Evolutionary conservation across 2,888 invertebrate species (phyloP).

Genomic region (Tuberolachnus salignus): DNA sequence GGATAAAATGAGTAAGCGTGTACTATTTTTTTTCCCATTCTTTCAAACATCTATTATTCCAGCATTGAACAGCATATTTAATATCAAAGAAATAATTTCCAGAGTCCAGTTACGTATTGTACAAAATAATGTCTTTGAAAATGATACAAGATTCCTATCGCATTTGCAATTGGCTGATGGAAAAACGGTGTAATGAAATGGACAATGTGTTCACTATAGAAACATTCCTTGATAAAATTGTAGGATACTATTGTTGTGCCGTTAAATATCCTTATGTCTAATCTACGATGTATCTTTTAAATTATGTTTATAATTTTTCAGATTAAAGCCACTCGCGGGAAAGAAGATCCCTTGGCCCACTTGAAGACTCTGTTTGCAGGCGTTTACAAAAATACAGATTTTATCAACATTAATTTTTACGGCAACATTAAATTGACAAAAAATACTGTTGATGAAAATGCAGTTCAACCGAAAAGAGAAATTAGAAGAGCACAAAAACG

Average conservation of each 20-base stretch:
- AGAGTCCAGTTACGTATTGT: slow-evolving; percentile 10
- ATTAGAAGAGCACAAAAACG: slow-evolving; percentile 28
- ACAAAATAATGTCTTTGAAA: slow-evolving; percentile 9
- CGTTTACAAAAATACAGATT: slow-evolving; percentile 1
- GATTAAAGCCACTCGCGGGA: slow-evolving; percentile 6
- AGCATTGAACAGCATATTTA: not conserved
- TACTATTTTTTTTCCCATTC: too few species aligned
- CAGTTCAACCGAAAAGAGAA: not conserved
- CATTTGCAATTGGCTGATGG: slow-evolving; percentile 25
- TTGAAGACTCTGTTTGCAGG: not conserved
- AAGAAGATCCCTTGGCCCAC: slow-evolving; percentile 21
- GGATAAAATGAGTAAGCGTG: slow-evolving; percentile 22
- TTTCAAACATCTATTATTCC: not conserved
- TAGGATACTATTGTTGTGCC: not conserved
- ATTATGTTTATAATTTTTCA: not conserved
- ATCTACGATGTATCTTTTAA: not conserved
- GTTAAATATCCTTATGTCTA: not conserved
- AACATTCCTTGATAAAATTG: slow-evolving; percentile 25
- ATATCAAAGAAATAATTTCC: not conserved
- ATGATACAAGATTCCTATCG: slow-evolving; percentile 32
- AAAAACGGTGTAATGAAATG: slow-evolving; percentile 25
- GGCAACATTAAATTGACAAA: slow-evolving; percentile 3
- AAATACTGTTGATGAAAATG: not conserved
- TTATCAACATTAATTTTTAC: slow-evolving; percentile 11
- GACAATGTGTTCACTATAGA: slow-evolving; percentile 26